phyloP scores from a whole-genome alignment of 1,140 invertebrate species.

The Pseudomyrmex gracilis region DNA sequence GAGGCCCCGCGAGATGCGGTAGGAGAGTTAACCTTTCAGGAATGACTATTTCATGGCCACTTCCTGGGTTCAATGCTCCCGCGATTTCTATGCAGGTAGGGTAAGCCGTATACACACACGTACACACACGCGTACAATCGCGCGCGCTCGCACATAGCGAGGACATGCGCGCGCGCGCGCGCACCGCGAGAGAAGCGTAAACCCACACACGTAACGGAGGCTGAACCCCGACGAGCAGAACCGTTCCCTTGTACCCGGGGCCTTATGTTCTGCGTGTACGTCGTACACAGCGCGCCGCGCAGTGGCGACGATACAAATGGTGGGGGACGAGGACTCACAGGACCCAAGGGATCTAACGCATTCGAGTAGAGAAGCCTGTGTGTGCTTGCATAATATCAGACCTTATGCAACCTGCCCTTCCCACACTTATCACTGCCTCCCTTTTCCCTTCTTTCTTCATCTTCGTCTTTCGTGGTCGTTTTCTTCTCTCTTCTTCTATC shows the following conservation, averaged over 20 bases:
- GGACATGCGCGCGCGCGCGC: slow-evolving; percentile 40
- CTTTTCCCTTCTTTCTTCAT: slow-evolving; percentile 65
- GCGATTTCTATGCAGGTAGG: slow-evolving; percentile 81
- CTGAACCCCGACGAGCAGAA: slow-evolving; percentile 69
- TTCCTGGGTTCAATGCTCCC: slow-evolving; percentile 84
- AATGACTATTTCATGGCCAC: slow-evolving; percentile 84
- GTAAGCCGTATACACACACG: slow-evolving; percentile 59
- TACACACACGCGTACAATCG: slow-evolving; percentile 38
- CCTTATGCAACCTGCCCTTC: slow-evolving; percentile 85
- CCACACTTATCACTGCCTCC: slow-evolving; percentile 85
- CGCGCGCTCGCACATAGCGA: slow-evolving; percentile 35
- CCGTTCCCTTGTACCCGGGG: slow-evolving; percentile 70
- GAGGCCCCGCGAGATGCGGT: slow-evolving; percentile 75
- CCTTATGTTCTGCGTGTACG: slow-evolving; percentile 71
- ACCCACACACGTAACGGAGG: slow-evolving; percentile 63
- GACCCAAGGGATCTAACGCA: slow-evolving; percentile 81
- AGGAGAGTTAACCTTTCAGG: slow-evolving; percentile 82
- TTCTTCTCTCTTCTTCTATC: slow-evolving; percentile 1
- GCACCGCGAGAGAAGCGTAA: slow-evolving; percentile 56
- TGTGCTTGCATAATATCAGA: slow-evolving; percentile 84
- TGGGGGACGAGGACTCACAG: slow-evolving; percentile 33
- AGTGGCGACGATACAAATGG: not conserved
- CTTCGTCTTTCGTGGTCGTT: slow-evolving; percentile 3
- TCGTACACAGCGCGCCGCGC: slow-evolving; percentile 63
- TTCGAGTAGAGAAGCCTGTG: slow-evolving; percentile 73